Conservation (phyloP, 2,888 invertebrate species). For the Andrena camellia region DNA sequence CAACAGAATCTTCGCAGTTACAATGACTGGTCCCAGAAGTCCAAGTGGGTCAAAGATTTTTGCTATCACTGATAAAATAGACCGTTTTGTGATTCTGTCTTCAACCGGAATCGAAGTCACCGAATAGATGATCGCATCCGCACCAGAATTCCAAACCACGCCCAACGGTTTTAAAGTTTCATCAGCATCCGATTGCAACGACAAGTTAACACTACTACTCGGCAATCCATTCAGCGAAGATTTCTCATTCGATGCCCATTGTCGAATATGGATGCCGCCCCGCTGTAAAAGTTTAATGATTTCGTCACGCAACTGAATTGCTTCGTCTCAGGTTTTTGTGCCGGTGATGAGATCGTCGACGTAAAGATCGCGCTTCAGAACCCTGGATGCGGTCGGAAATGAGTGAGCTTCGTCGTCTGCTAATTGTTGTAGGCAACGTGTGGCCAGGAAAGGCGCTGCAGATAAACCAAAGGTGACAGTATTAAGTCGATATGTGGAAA, state of each 20-base stretch:
- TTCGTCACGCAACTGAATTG: neutral
- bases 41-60: too few species aligned
- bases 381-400: neutral
- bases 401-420: neutral
- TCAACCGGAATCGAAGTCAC: too few species aligned
- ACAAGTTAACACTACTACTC: neutral
- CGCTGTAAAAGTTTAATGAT: neutral
- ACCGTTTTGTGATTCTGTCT: too few species aligned
- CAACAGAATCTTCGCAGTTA: too few species aligned
- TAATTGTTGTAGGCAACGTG: neutral
- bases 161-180: too few species aligned
- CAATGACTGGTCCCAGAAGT: too few species aligned
- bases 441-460: neutral
- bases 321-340: neutral
- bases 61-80: too few species aligned
- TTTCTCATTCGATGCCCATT: neutral
- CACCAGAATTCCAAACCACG: too few species aligned
- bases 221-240: neutral
- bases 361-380: neutral
- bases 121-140: too few species aligned
- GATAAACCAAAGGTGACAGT: neutral
- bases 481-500: neutral
- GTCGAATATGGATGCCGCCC: neutral
- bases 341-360: constrained; percentile 12
- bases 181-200: too few species aligned